Conservation (phyloP, 2,113 vertebrate species). For the Euleptes europaea region DNA sequence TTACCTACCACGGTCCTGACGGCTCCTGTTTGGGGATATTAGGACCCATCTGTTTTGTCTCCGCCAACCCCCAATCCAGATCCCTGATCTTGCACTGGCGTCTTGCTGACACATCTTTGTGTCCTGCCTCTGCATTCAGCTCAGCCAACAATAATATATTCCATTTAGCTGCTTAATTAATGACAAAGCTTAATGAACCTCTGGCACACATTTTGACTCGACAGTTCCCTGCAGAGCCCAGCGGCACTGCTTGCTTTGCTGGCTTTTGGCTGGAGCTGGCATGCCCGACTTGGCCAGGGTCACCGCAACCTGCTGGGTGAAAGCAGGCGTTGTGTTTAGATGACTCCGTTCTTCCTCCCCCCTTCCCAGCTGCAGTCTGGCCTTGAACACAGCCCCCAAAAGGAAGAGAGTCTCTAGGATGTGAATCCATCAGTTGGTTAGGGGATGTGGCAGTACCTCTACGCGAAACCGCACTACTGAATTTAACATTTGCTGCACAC, state of each 20-base stretch:
- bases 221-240: neutral
- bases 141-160: neutral
- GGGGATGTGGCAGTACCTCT: neutral
- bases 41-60: neutral
- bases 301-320: neutral
- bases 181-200: neutral
- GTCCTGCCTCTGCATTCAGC: neutral
- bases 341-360: neutral
- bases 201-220: neutral
- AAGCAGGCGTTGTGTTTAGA: neutral
- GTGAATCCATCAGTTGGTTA: neutral
- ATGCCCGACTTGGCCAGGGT: neutral
- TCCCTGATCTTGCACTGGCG: neutral
- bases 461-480: neutral
- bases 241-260: neutral
- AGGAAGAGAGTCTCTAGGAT: neutral
- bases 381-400: neutral
- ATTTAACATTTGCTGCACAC: neutral
- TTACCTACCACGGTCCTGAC: neutral
- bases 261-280: neutral
- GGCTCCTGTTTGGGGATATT: neutral
- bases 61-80: neutral
- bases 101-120: neutral
- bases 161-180: conserved; percentile 13
- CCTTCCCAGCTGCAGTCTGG: neutral